phyloP scores from a whole-genome alignment of 2,113 vertebrate genomes.

The Atrichornis clamosus region DNA sequence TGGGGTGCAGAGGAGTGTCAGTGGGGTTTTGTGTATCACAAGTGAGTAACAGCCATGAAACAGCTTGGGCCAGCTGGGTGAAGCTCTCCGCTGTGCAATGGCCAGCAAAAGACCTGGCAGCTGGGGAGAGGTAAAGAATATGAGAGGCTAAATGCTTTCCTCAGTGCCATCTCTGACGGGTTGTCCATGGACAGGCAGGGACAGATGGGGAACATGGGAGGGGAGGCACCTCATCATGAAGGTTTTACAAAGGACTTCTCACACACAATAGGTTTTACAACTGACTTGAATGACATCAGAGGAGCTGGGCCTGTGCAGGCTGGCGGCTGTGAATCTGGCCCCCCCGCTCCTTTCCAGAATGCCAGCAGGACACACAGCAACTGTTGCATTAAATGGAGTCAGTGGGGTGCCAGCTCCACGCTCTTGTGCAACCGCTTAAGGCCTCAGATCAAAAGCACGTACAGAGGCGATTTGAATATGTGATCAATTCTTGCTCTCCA shows the following conservation, averaged over 20 bases:
- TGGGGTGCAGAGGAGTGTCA: neutral
- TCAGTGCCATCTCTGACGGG: neutral
- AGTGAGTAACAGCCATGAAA: neutral
- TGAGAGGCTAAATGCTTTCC: neutral
- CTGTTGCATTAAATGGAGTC: neutral
- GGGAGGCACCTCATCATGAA: neutral
- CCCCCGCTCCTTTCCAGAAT: neutral
- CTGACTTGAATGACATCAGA: neutral
- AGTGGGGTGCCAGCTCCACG: neutral
- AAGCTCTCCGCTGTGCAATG: neutral
- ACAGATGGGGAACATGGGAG: neutral
- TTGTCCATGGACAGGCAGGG: neutral
- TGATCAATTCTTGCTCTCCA: neutral
- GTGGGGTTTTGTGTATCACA: neutral
- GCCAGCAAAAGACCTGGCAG: neutral
- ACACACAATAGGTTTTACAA: conserved; percentile 39
- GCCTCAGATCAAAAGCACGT: neutral
- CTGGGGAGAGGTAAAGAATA: neutral
- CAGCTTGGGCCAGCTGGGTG: neutral
- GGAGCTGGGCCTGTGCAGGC: neutral
- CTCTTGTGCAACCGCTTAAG: fast-evolving
- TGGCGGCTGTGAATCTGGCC: neutral
- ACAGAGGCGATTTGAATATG: neutral
- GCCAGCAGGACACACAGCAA: neutral
- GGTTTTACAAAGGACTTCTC: conserved; percentile 2